Percentiles rank a stretch among this genome's conserved stretches.
Evolutionary conservation across 2,113 vertebrate genomes (phyloP).

Genomic region (Craseonycteris thonglongyai): DNA sequence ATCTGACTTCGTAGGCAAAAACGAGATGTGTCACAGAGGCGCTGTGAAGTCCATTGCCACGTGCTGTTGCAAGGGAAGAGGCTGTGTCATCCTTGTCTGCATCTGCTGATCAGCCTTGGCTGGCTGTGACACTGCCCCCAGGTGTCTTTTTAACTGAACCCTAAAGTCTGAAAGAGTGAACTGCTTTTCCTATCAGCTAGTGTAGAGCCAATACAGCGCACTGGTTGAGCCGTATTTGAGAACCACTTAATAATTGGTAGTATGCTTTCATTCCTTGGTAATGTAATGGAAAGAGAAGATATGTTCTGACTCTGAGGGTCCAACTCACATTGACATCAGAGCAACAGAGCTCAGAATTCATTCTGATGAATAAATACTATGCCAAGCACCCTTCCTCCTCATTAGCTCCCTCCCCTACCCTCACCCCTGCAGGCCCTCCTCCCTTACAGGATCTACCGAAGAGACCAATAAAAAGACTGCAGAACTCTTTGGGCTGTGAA

Average conservation of each 20-base stretch:
- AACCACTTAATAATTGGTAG: background rate
- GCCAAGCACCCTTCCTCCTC: background rate
- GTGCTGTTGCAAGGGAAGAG: background rate
- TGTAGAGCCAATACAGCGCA: background rate
- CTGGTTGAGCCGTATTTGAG: background rate
- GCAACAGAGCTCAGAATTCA: background rate
- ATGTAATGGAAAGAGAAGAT: background rate
- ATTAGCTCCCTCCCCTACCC: background rate
- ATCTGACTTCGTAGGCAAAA: background rate
- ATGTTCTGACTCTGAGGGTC: background rate
- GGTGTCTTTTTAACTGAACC: background rate
- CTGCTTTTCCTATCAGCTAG: background rate
- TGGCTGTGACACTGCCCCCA: background rate
- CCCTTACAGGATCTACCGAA: background rate
- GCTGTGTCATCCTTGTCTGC: background rate
- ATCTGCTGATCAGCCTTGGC: background rate
- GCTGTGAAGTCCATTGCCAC: accelerated
- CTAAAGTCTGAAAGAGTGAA: background rate
- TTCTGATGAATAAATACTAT: too few species aligned
- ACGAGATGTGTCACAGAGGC: background rate
- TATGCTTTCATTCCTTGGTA: background rate
- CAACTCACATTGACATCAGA: background rate
- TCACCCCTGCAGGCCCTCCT: accelerated
- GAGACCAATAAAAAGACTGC: background rate
- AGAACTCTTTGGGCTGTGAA: background rate